Base-by-base conservation (phyloP, 1,140 invertebrate genomes). In the Zaprionus ornatus region DNA sequence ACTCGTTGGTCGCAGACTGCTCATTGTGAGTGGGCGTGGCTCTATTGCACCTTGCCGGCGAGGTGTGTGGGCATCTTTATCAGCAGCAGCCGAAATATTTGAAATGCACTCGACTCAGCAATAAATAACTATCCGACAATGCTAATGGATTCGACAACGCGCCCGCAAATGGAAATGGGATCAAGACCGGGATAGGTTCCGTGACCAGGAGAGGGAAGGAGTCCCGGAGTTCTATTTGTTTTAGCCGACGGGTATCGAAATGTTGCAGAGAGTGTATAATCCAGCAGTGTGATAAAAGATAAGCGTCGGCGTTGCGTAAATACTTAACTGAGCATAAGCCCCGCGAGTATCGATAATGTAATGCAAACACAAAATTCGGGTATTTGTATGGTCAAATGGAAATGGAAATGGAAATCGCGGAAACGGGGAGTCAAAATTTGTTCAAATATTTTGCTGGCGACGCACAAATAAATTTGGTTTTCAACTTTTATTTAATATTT, bases 51-150 rank as follows among this genome's bases (percentile, higher is more conserved):
- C 83, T 86, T 85, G 84, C 59, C 12, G 29, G 19, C 27, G 17
- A 25, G 29, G 61, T 60, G 55, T 74, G 84, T 83, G 85, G 84
- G 71, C 85, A 88, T 90, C 40, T 25, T 81, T 80, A 80, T 84
- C 71, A 70, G 45, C 55, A 12, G 4, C 4, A 45, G 42, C 15
- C 42, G 68, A 90, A 88, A 81, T 90, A 81, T 81, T 88, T 88
- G 48, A 72, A 83, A 70, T 73, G 66, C 62, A 52, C 71, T 67
- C 59, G 52, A 29, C 17, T 55, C 5, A n/a, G 42, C 48, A 61
- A 40, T 61, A 74, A 74, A 74, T 74, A 67, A 62, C 27, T 37
- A 84, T 55, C 70, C 40, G n/a, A 45, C 40, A 45, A 75, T 68
- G 84, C 84, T 90, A 88, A 88, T 88, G 84, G 73, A 77, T 52